These are phyloP conservation scores for Drosophila subpulchrella DNA, from an alignment of 1,140 invertebrate genomes.

Conservation along the genomic window DNA sequence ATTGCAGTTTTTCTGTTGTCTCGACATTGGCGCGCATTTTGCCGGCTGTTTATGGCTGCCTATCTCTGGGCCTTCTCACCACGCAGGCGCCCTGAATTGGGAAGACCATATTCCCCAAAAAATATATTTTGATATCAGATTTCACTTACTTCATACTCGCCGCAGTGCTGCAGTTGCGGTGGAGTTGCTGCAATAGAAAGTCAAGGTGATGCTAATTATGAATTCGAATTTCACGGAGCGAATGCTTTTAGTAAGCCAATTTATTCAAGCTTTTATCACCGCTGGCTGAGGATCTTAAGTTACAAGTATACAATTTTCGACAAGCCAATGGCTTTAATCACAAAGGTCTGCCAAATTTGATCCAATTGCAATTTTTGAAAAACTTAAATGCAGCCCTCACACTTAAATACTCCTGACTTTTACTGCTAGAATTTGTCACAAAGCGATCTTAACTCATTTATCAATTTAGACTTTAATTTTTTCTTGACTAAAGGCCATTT, in stretches of 20 bases:
- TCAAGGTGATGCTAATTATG: neutral
- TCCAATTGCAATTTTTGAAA: too few species aligned
- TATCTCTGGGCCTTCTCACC: slow-evolving; percentile 3
- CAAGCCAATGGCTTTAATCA: too few species aligned
- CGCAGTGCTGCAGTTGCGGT: neutral
- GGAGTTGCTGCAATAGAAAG: neutral
- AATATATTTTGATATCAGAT: neutral
- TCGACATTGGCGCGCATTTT: slow-evolving; percentile 43
- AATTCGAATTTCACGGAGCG: neutral
- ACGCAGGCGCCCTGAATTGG: slow-evolving; percentile 12
- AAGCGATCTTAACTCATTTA: too few species aligned
- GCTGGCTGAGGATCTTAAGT: neutral
- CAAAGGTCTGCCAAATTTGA: too few species aligned
- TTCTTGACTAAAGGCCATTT: too few species aligned
- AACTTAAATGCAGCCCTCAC: too few species aligned
- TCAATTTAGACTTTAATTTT: too few species aligned
- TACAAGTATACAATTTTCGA: neutral
- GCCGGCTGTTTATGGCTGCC: slow-evolving; percentile 49
- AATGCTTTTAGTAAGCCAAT: neutral
- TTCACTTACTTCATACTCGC: neutral
- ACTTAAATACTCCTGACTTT: too few species aligned
- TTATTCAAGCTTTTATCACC: neutral
- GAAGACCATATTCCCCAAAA: neutral
- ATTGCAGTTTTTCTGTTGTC: slow-evolving; percentile 18
- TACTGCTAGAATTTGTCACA: too few species aligned